Base-by-base conservation (phyloP, 2,797 vertebrate species). In the Microhierax caerulescens region DNA sequence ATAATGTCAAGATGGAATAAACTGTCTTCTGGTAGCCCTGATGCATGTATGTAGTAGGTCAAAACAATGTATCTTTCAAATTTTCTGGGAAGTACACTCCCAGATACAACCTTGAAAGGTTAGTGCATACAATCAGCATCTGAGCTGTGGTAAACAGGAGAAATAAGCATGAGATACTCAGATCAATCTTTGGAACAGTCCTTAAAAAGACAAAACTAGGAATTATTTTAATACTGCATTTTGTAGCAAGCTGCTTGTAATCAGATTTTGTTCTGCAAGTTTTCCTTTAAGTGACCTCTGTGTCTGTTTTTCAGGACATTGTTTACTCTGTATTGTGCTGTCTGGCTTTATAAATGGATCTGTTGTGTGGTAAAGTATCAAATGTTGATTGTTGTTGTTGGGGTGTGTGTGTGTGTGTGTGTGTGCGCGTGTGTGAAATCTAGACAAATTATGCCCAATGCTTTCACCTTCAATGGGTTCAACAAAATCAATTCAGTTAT, bases 401-500 rank as follows among this genome's bases (percentile, higher is more conserved):
- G 11, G 37, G 5, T 39, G n/a, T n/a, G n/a, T n/a, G n/a, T 24
- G 10, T 24, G 7, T 73, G 10, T 39, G 39, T 13, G 39, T 27
- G 47, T 90, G 74, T 88, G 59, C 67, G 39, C 12, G 39, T 15
- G 39, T 30, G 47, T 93, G 74, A 94, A 96, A 97, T 95, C 77
- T 79, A 94, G 88, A 96, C 93, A 88, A 96, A 96, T 97, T 93
- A 91, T 88, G 61, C 50, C 64, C 85, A 70, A 20, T 74, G 82
- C 18, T 97, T 96, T 96, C 88, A 95, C 78, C 78, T 93, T 96
- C 92, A 87, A 50, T 82, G 28, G 23, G 37, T 93, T 95, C 90
- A 70, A 74, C 48, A 76, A 91, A 96, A 96, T 96, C 96, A 89
- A 79, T 96, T 88, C 61, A 85, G 64, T 85, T 95, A 69, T 84